A percentile compares a stretch with the other conserved stretches of the same genome.
Evolutionary conservation across 2,113 vertebrate species (phyloP).

Genomic region (Salvelinus alpinus): DNA sequence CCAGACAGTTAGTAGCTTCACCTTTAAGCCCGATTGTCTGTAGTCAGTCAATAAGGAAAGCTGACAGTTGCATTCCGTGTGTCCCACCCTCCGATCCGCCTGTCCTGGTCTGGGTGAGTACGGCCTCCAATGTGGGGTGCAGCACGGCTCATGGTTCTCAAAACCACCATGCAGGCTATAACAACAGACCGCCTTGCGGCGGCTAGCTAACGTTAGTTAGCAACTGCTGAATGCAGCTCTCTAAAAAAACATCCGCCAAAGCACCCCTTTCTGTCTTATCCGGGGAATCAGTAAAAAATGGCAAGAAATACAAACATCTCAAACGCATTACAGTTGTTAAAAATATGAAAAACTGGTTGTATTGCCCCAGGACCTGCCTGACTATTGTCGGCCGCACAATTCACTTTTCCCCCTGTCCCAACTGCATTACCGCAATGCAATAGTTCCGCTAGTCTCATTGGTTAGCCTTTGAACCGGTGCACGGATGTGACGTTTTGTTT

Average conservation of each 20-base stretch:
- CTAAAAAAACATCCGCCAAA: background rate
- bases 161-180: slow-evolving; percentile 33
- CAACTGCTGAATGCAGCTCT: slow-evolving; percentile 16
- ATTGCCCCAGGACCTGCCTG: background rate
- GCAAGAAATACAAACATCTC: background rate
- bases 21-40: background rate
- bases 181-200: slow-evolving; percentile 12
- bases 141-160: slow-evolving; percentile 50
- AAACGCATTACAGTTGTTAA: background rate
- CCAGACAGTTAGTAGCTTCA: background rate
- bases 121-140: slow-evolving; percentile 25
- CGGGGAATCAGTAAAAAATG: slow-evolving; percentile 31
- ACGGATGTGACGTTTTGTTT: slow-evolving; percentile 51
- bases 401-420: slow-evolving; percentile 59
- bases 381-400: slow-evolving; percentile 54
- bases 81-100: slow-evolving; percentile 28
- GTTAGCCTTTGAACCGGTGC: slow-evolving; percentile 52
- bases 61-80: slow-evolving; percentile 25
- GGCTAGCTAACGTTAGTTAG: slow-evolving; percentile 33
- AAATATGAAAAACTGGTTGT: background rate
- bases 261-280: background rate
- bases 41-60: slow-evolving; percentile 2
- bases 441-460: slow-evolving; percentile 66
- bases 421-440: slow-evolving; percentile 61
- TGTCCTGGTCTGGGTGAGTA: slow-evolving; percentile 23